A percentile compares a stretch with the other conserved stretches of the same genome.
Conservation (phyloP, 2,113 vertebrate genomes). For the Nematolebias whitei region DNA sequence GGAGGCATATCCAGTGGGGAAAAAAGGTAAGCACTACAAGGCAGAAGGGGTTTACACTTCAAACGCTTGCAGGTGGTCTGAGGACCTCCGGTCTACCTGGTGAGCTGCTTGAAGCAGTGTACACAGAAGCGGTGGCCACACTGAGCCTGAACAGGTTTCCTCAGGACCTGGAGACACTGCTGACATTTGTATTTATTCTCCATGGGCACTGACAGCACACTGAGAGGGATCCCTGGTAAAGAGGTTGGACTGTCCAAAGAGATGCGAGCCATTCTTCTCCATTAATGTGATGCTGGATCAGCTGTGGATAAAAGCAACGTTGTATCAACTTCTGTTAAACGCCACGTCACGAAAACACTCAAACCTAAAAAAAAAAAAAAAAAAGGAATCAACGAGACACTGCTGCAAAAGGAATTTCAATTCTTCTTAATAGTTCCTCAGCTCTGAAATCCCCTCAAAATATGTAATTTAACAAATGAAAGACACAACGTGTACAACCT, state of each 20-base stretch:
- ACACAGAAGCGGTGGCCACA: slow-evolving; percentile 94
- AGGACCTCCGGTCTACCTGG: slow-evolving; percentile 81
- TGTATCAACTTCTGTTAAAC: slow-evolving; percentile 8
- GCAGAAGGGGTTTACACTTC: slow-evolving; percentile 27
- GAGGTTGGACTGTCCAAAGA: slow-evolving; percentile 80
- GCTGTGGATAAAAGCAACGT: slow-evolving; percentile 37
- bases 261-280: slow-evolving; percentile 73
- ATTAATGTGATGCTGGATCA: slow-evolving; percentile 54
- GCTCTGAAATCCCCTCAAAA: no score
- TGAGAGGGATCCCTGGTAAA: slow-evolving; percentile 87
- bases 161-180: slow-evolving; percentile 86
- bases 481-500: no score
- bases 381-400: background rate
- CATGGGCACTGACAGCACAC: slow-evolving; percentile 86
- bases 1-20: slow-evolving; percentile 45
- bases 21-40: slow-evolving; percentile 21
- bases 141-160: slow-evolving; percentile 91
- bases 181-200: slow-evolving; percentile 94
- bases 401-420: background rate
- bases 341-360: background rate
- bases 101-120: slow-evolving; percentile 85
- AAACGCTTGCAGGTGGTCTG: slow-evolving; percentile 17
- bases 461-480: no score
- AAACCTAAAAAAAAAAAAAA: background rate
- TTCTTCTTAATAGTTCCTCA: background rate